Conservation (phyloP, 30 jellyfish, hydroid and myxozoan genomes). For the Hydra vulgaris region DNA sequence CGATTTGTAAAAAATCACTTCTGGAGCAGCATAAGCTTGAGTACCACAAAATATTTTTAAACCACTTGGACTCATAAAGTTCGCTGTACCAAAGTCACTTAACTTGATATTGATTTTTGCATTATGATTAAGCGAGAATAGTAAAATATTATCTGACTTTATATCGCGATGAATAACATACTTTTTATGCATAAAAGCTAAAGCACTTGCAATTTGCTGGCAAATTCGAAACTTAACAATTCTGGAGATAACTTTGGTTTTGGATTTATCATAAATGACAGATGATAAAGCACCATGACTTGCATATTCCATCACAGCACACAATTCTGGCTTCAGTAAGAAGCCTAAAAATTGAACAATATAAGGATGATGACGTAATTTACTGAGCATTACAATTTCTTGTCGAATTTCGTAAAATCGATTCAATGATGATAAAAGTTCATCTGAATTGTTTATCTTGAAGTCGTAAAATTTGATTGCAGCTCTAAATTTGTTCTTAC, state of each 20-base stretch:
- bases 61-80: constrained; percentile 73
- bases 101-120: constrained; percentile 58
- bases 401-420: constrained; percentile 74
- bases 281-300: constrained; percentile 48
- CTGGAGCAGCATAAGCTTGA: constrained; percentile 82
- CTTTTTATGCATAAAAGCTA: constrained; percentile 47
- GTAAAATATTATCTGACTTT: constrained; percentile 73
- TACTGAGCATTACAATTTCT: constrained; percentile 68
- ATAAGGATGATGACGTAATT: constrained; percentile 55
- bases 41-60: constrained; percentile 41
- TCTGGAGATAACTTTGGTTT: constrained; percentile 27
- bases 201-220: constrained; percentile 64
- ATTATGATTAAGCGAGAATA: constrained; percentile 45
- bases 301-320: constrained; percentile 83
- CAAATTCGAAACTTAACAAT: constrained; percentile 52
- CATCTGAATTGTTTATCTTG: constrained; percentile 17
- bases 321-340: constrained; percentile 50
- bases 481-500: constrained; percentile 30
- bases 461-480: constrained; percentile 63
- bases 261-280: constrained; percentile 22
- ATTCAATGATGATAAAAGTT: constrained; percentile 34
- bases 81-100: constrained; percentile 94
- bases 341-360: constrained; percentile 68
- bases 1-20: constrained; percentile 46
- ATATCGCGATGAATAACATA: constrained; percentile 81